Conservation (phyloP, 2,797 vertebrate species). For the Petrocephalus schoutedeni region DNA sequence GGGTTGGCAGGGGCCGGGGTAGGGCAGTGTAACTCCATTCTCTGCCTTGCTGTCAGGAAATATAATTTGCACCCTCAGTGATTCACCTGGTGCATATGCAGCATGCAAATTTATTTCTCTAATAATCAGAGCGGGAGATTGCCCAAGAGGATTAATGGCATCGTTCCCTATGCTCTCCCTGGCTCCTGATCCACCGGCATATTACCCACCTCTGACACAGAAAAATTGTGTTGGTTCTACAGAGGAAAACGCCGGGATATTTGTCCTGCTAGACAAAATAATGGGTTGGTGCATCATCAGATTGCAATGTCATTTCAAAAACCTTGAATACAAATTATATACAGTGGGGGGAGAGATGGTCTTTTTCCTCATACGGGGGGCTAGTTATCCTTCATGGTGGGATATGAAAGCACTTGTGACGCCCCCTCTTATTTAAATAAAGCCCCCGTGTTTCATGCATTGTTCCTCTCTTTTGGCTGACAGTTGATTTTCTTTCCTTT, state of each 20-base stretch:
- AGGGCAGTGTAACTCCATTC: constrained; percentile 66
- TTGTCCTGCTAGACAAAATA: constrained; percentile 88
- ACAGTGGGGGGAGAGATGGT: constrained; percentile 77
- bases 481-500: neutral
- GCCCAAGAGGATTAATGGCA: constrained; percentile 97
- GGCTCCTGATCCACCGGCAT: constrained; percentile 79
- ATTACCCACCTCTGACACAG: constrained; percentile 97
- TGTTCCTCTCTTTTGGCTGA: neutral
- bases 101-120: constrained; percentile 95
- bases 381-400: constrained; percentile 65
- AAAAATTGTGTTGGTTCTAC: constrained; percentile 97
- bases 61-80: constrained; percentile 90
- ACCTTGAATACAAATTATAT: constrained; percentile 87
- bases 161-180: constrained; percentile 88
- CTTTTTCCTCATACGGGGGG: constrained; percentile 72
- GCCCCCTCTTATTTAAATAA: constrained; percentile 24
- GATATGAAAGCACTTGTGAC: constrained; percentile 40
- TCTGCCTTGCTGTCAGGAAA: constrained; percentile 95
- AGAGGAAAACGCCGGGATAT: constrained; percentile 80
- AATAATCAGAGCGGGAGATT: constrained; percentile 85
- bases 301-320: constrained; percentile 90
- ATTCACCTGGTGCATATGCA: constrained; percentile 94
- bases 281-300: constrained; percentile 92
- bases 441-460: constrained; percentile 21
- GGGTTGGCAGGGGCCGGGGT: constrained; percentile 47